Base-by-base conservation (phyloP, 2,797 vertebrate genomes). In the Falco concolor region DNA sequence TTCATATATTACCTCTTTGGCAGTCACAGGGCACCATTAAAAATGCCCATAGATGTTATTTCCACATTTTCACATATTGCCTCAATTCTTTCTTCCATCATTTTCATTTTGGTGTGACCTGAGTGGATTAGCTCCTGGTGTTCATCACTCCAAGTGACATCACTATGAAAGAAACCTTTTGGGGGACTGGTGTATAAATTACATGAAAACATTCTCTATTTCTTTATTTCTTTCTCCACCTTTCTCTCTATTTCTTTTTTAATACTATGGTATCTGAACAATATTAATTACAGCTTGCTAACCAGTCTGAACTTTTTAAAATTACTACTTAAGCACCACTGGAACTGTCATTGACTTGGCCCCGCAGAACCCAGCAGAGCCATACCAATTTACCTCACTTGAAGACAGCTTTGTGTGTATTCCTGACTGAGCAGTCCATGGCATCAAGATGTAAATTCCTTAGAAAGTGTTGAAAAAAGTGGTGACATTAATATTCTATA, bases 21-120 rank as follows among this genome's bases (percentile, higher is more conserved):
- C 84, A 88, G 83, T 70, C 57, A 84, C 34, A 61, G 6, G 27
- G 12, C 34, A 61, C 44, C 42, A 44, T 80, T 96, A 89, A 87
- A 96, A 94, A 78, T 65, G 40, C 11, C 90, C 52, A 80, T 67
- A 95, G 60, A 87, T 79, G 49, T 64, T 80, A 61, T 91, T 96
- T 89, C 67, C 82, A 68, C 63, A 77, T 94, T 53, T 90, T 74
- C 80, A 83, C 34, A 34, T 77, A 83, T 83, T 84, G 19, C 49
- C 38, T 84, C 3, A 8, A 34, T 90, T 92, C 53, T 70, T 94
- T 84, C 63, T 69, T 80, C 65, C 30, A 63, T 30, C 45, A 38
- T 42, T 86, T 96, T 91, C 90, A 78, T 63, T 84, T 73, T 82
- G 63, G 44, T 82, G 82, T 76, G 76, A 93, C 47, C 83, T 70